Evolutionary conservation across 2,888 invertebrate species (phyloP).

Genomic region (Argyresthia goedartella): DNA sequence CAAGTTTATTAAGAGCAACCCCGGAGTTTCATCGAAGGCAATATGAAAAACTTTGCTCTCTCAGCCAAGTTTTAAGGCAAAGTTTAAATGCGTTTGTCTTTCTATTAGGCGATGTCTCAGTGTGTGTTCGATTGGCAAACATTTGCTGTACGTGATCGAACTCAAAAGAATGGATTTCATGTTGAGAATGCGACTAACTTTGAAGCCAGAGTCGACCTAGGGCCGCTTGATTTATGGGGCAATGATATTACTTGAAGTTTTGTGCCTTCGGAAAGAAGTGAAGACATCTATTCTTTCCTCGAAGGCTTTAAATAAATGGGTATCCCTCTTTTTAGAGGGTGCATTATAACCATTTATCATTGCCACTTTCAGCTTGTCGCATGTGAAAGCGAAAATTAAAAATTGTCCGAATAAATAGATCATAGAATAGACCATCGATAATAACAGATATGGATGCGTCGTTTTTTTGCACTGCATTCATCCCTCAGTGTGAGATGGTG

Average conservation of each 20-base stretch:
- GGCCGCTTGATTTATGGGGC: background rate
- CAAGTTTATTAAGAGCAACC: no score
- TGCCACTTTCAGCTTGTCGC: no score
- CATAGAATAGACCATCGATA: no score
- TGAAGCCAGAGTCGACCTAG: background rate
- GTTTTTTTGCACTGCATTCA: background rate
- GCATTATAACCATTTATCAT: no score
- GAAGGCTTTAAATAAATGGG: no score
- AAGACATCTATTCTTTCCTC: no score
- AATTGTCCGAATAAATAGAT: no score
- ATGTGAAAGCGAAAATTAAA: no score
- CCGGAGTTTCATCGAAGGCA: no score
- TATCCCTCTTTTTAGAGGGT: no score
- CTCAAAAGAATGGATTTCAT: conserved; percentile 48
- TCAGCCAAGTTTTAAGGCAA: conserved; percentile 10
- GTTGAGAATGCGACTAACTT: conserved; percentile 2
- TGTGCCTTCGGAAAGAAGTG: no score
- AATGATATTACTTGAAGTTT: background rate
- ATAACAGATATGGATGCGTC: background rate
- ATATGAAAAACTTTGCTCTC: no score
- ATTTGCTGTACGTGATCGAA: conserved; percentile 60
- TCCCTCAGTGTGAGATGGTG: background rate
- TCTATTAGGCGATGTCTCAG: conserved; percentile 39
- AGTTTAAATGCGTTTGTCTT: conserved; percentile 46
- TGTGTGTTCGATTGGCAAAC: conserved; percentile 48